Evolutionary conservation across 2,797 vertebrate species (phyloP), one percentile per base, ranked within the genome.

Genomic region (Odontamblyopus rebecca): DNA sequence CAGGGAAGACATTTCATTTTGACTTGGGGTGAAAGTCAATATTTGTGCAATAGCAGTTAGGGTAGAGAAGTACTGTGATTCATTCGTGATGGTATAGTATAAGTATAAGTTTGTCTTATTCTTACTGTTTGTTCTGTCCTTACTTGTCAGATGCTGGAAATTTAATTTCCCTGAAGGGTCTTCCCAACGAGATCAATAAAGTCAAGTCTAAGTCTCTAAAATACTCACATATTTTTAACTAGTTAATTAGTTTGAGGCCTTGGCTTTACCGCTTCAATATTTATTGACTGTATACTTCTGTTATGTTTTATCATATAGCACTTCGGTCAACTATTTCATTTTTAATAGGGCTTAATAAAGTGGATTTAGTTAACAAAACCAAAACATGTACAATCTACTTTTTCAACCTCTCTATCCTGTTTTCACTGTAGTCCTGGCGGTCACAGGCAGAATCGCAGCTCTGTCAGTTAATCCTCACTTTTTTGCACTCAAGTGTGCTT

Each of bases 401-500:
- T 61, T 30, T 59, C 27, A 56, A 4, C n/a, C 8, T 26, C 11
- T 65, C n/a, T 48, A 27, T 67, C 16, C 64, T 29, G 27, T 23
- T 29, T 44, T 12, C 38, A 48, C n/a, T 26, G 66, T 56, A n/a
- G 19, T 7, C 64, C 78, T 26, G 12, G 50, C 67, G 77, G 77
- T 26, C 0, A 2, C 13, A 6, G 2, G 18, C 0, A n/a, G 70
- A 73, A 72, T 69, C 69, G 65, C 76, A 51, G 57, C 69, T 32
- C 19, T 18, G 2, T 50, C 23, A 27, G 32, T 63, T 68, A 51
- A 60, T 62, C 0, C 27, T 68, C 41, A 44, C 5, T 35, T 27
- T 29, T 23, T 73, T 82, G 56, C 30, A 12, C 30, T 32, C 9
- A 1, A 16, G 77, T 56, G 72, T 76, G 78, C 71, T 54, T 73